Evolutionary conservation across 2,113 vertebrate genomes (phyloP).

Genomic region (Notarius quadriscutis): DNA sequence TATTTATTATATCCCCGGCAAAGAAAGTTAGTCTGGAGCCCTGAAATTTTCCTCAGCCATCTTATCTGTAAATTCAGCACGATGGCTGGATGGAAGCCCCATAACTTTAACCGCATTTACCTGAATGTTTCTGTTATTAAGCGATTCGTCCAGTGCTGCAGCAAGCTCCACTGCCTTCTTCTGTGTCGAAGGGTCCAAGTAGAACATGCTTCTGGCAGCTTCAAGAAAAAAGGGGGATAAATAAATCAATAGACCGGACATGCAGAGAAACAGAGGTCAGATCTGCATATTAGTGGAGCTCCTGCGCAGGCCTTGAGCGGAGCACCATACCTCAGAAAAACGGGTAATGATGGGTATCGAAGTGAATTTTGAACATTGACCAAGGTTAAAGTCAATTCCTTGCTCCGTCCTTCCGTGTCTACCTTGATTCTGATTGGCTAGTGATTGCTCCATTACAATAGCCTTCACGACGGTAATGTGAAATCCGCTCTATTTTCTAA

Average conservation of each 20-base stretch:
- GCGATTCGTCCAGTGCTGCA: slow-evolving; percentile 86
- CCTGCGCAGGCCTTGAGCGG: too few species aligned
- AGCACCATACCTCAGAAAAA: too few species aligned
- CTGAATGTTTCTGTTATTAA: slow-evolving; percentile 88
- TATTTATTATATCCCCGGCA: too few species aligned
- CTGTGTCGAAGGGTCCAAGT: slow-evolving; percentile 89
- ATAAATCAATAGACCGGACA: background rate
- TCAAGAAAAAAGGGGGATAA: background rate
- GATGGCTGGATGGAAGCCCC: background rate
- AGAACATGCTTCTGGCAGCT: slow-evolving; percentile 98
- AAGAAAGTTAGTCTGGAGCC: background rate
- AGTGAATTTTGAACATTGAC: too few species aligned
- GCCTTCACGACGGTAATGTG: too few species aligned
- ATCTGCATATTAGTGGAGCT: too few species aligned
- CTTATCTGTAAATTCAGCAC: background rate
- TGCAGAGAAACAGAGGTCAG: background rate
- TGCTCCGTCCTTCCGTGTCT: too few species aligned
- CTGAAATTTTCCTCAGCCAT: background rate
- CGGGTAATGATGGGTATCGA: too few species aligned
- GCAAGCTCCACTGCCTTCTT: slow-evolving; percentile 89
- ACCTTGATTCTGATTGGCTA: too few species aligned
- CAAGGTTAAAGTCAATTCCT: too few species aligned
- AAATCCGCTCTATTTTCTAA: too few species aligned
- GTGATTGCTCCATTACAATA: too few species aligned
- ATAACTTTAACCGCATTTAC: slow-evolving; percentile 62